These are phyloP conservation scores for Xestia xanthographa DNA, from an alignment of 2,888 invertebrate genomes.

Conservation along the genomic window DNA sequence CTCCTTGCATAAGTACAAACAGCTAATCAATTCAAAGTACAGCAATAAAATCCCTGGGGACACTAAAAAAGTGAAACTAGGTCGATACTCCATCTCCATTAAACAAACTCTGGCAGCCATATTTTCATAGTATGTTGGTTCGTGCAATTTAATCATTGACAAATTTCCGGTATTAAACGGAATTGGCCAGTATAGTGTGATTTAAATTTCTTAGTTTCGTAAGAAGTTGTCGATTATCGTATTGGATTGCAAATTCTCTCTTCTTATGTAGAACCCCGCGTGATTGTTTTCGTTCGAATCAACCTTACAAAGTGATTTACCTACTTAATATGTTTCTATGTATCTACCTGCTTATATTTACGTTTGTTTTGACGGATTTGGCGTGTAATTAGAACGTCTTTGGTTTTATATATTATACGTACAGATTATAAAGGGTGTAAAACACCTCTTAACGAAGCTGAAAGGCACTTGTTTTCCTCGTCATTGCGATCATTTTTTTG, in stretches of 20 bases:
- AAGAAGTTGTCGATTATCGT: constrained; percentile 47
- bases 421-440: no score
- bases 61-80: constrained; percentile 24
- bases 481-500: no score
- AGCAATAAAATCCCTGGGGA: constrained; percentile 18
- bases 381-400: no score
- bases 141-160: constrained; percentile 24
- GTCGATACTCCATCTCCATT: constrained; percentile 7
- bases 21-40: constrained; percentile 8
- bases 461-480: no score
- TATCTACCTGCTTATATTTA: neutral
- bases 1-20: neutral
- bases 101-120: neutral
- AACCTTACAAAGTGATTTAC: neutral
- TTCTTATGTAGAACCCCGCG: neutral
- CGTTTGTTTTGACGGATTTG: no score
- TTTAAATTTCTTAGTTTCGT: constrained; percentile 19
- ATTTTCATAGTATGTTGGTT: constrained; percentile 4
- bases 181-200: constrained; percentile 33
- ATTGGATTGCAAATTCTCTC: constrained; percentile 42
- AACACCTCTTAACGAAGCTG: no score
- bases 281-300: neutral
- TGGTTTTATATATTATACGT: no score
- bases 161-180: constrained; percentile 37
- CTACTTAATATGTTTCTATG: neutral